A percentile compares a stretch with the other conserved stretches of the same genome.
Conservation (phyloP, 2,888 invertebrate species). For the Dasypolia templi region DNA sequence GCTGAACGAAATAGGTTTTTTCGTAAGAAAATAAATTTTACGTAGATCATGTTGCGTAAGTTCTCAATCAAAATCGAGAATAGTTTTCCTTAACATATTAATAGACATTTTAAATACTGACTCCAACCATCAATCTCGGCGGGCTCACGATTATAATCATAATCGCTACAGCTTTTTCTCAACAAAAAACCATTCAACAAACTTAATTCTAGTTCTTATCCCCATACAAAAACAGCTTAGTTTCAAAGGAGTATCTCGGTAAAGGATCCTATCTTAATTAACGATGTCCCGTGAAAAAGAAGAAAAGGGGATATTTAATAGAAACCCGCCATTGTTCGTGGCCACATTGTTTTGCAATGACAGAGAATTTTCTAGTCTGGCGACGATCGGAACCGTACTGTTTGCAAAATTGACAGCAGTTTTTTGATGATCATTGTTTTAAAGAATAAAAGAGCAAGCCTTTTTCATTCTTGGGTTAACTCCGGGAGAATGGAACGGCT, state of each 20-base stretch:
- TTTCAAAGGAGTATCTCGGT: slow-evolving; percentile 58
- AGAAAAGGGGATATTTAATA: slow-evolving; percentile 62
- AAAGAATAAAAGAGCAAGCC: slow-evolving; percentile 33
- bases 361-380: slow-evolving; percentile 64
- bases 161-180: slow-evolving; percentile 1
- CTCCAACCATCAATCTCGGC: neutral
- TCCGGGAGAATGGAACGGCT: neutral
- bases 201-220: slow-evolving; percentile 51
- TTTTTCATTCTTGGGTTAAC: slow-evolving; percentile 11
- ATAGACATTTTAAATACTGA: neutral
- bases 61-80: neutral
- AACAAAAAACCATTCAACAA: slow-evolving; percentile 29
- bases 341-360: slow-evolving; percentile 64
- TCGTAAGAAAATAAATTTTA: neutral
- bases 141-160: neutral
- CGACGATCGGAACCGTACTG: slow-evolving; percentile 42
- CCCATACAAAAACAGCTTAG: slow-evolving; percentile 53
- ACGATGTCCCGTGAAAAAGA: slow-evolving; percentile 64
- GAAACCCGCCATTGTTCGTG: slow-evolving; percentile 59
- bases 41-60: no score
- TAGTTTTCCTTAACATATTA: neutral
- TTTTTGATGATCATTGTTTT: slow-evolving; percentile 44
- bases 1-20: neutral
- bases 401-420: slow-evolving; percentile 51
- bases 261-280: slow-evolving; percentile 67